Base-by-base conservation (phyloP, 2,113 vertebrate genomes). In the Acanthisitta chloris region DNA sequence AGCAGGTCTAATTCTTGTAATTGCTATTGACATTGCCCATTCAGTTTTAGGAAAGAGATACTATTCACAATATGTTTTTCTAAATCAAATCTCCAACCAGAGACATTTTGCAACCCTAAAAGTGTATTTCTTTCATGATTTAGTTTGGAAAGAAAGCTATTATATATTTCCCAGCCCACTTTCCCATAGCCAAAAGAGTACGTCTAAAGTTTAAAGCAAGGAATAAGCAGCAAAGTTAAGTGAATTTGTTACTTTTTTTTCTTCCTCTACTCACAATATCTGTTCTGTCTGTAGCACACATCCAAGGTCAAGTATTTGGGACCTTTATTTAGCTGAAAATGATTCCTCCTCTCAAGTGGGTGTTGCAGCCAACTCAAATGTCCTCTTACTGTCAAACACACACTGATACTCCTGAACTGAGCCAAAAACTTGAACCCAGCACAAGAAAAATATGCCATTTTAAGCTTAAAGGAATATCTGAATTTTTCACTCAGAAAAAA, bases 321-420 rank as follows among this genome's bases (percentile, higher is more conserved):
- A 94, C 57, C 59, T 81, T 87, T 61, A 83, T 83, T 61, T 79
- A 81, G 62, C 70, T 85, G 82, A 65, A 93, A 88, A 67, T 14
- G 7, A 85, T 89, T 91, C 64, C 49, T 80, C 45, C 78, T 70
- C 29, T 58, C 31, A 18, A 66, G 34, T 1, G 4, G 59, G 51
- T 74, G 40, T 79, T 58, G 11, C 72, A 87, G 84, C 4, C 51
- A 70, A 51, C 52, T 96, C 81, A 64, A 43, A 94, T 61, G 14
- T 91, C 85, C 48, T 59, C 43, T 58, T 36, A 38, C 70, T 82
- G 15, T 78, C 79, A 78, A 81, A 61, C 19, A 52, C 33, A 69
- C 5, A 8, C 58, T 42, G 12, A 23, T 9, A 67, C 46, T 21
- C 29, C 51, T 31, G 6, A 54, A 79, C 48, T 24, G 33, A 94